Evolutionary conservation across 2,113 vertebrate genomes (phyloP).

Genomic region (Anoplopoma fimbria): DNA sequence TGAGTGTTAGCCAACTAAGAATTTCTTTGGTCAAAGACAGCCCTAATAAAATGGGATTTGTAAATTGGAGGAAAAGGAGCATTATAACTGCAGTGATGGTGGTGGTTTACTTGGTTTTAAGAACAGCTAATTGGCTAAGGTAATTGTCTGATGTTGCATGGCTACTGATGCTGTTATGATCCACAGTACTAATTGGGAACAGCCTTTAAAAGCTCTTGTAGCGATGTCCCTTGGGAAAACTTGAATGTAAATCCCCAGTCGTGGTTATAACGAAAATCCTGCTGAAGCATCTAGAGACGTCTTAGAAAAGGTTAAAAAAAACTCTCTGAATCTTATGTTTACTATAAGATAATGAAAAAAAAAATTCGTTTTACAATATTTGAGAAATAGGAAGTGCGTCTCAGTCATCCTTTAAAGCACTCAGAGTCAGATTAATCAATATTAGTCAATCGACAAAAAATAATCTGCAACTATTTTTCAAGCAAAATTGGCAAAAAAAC

Average conservation of each 20-base stretch:
- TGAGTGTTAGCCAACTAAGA: too few species aligned
- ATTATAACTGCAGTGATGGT: fast-evolving
- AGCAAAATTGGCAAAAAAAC: not conserved
- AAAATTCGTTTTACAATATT: not conserved
- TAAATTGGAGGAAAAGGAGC: not conserved
- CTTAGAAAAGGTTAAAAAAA: not conserved
- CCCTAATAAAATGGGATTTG: not conserved
- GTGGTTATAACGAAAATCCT: conserved; percentile 20
- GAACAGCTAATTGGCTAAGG: not conserved
- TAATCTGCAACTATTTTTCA: too few species aligned
- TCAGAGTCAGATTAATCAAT: not conserved
- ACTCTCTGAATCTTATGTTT: not conserved
- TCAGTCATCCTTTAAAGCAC: not conserved
- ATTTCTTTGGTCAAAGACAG: too few species aligned
- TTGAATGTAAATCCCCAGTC: not conserved
- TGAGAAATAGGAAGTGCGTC: not conserved
- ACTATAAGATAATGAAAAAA: not conserved
- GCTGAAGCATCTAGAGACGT: not conserved
- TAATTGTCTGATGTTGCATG: not conserved
- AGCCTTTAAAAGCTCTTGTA: not conserved
- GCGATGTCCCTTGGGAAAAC: not conserved
- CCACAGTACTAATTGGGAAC: not conserved
- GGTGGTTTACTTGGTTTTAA: not conserved
- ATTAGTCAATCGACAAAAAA: too few species aligned
- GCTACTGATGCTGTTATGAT: not conserved